These are phyloP conservation scores for Damaliscus lunatus DNA, from an alignment of 2,113 vertebrate genomes.

Conservation along the genomic window DNA sequence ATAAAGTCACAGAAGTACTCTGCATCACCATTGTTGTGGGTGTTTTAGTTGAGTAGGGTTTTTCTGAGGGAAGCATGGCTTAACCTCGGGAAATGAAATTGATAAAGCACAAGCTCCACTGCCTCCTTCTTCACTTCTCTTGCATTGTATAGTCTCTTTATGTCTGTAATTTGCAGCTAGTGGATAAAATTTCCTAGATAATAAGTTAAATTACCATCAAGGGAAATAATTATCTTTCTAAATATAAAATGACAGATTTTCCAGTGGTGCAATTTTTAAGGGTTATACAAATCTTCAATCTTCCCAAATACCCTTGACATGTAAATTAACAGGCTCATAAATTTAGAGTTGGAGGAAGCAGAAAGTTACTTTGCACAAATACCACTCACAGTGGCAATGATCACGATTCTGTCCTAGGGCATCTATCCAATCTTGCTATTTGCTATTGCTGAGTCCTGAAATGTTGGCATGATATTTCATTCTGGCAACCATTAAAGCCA, in stretches of 20 bases:
- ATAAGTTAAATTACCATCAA: not conserved
- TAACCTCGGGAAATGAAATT: not conserved
- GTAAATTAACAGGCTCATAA: not conserved
- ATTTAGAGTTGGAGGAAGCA: not conserved
- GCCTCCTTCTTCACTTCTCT: not conserved
- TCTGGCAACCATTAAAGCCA: not conserved
- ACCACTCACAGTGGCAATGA: not conserved
- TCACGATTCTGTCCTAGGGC: not conserved
- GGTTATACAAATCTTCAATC: not conserved
- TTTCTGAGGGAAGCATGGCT: accelerated
- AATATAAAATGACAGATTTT: not conserved
- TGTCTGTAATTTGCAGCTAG: not conserved
- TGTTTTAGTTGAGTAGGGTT: not conserved
- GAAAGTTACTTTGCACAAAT: not conserved
- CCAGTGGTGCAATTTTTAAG: not conserved
- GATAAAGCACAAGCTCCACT: not conserved
- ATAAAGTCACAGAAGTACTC: not conserved
- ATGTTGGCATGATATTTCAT: not conserved
- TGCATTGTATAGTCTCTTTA: not conserved
- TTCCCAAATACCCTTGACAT: not conserved
- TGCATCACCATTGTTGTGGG: accelerated
- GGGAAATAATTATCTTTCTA: not conserved
- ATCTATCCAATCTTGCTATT: not conserved
- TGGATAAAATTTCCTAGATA: not conserved
- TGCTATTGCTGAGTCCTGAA: not conserved